Evolutionary conservation across 2,113 vertebrate species (phyloP), one percentile per base, ranked within the genome.

Genomic region (Hippoglossus stenolepis): DNA sequence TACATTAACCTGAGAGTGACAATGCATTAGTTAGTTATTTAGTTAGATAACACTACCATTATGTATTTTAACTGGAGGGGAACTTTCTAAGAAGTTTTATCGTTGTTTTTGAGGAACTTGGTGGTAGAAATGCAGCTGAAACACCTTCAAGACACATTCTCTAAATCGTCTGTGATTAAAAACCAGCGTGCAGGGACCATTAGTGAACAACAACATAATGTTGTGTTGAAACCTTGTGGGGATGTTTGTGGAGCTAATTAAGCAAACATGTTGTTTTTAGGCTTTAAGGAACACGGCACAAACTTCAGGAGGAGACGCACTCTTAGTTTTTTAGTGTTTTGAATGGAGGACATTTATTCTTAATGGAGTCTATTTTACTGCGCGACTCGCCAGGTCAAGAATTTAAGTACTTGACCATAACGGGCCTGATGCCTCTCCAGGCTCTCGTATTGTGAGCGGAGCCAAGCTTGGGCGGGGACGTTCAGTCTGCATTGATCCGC

Each of bases 401-500:
- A 57, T 69, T 62, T 28, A 71, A 65, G 20, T 56, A 43, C 20
- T 9, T 1, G 24, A 38, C 58, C 14, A 1, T 21, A 58, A 57
- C 68, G 20, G 54, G 54, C 63, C 59, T 18, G n/a, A 45, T 13
- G 51, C 26, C 62, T 74, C 69, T 62, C 35, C 2, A 15, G 49
- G 66, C 47, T 18, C 14, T n/a, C n/a, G 2, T 17, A 17, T 47
- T 74, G 61, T 73, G 70, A 76, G 49, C 31, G 6, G 31, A 31
- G 31, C 31, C 6, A 31, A 1, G 31, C 66, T 51, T 26, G 59
- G 58, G 49, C 45, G 12, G 47, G 47, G 14, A 18, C 45, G 65
- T 70, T 84, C 68, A 54, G 54, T 53, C 57, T 38, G 35, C 77
- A 89, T 91, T 47, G 87, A 89, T 85, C 83, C 20, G 31, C 81